Evolutionary conservation across 2,888 invertebrate species (phyloP).

Genomic region (Julus scandinavius): DNA sequence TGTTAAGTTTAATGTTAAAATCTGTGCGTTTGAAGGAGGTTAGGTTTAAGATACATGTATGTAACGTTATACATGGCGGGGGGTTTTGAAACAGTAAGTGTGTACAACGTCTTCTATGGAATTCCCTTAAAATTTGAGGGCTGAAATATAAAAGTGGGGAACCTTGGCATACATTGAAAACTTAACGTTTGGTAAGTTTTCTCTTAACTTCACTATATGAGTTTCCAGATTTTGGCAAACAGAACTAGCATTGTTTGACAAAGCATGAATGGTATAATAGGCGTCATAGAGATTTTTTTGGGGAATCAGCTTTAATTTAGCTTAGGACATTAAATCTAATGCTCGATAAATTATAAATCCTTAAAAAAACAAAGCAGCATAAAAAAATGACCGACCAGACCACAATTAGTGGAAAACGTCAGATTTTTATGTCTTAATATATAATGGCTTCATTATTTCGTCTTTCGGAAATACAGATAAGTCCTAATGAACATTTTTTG

Average conservation of each 20-base stretch:
- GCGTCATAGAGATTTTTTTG: not conserved
- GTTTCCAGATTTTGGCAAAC: not conserved
- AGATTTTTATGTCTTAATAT: constrained; percentile 46
- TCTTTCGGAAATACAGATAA: constrained; percentile 29
- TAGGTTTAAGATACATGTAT: too few species aligned
- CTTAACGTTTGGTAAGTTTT: not conserved
- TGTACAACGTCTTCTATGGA: not conserved
- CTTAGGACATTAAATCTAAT: not conserved
- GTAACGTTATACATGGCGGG: not conserved
- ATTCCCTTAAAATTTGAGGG: not conserved
- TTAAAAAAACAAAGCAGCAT: not conserved
- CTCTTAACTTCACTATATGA: not conserved
- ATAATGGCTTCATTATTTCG: constrained; percentile 45
- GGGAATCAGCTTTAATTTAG: not conserved
- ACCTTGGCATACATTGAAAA: not conserved
- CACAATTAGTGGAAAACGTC: constrained; percentile 45
- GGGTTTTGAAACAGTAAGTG: not conserved
- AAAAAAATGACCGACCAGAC: constrained; percentile 21
- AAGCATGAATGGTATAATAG: not conserved
- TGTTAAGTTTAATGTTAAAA: not conserved
- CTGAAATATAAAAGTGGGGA: not conserved
- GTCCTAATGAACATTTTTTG: constrained; percentile 39
- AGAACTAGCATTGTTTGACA: not conserved
- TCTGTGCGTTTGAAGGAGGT: not conserved
- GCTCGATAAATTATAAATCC: constrained; percentile 13